Conservation (phyloP, 2,888 invertebrate genomes). For the Andrena haemorrhoa region DNA sequence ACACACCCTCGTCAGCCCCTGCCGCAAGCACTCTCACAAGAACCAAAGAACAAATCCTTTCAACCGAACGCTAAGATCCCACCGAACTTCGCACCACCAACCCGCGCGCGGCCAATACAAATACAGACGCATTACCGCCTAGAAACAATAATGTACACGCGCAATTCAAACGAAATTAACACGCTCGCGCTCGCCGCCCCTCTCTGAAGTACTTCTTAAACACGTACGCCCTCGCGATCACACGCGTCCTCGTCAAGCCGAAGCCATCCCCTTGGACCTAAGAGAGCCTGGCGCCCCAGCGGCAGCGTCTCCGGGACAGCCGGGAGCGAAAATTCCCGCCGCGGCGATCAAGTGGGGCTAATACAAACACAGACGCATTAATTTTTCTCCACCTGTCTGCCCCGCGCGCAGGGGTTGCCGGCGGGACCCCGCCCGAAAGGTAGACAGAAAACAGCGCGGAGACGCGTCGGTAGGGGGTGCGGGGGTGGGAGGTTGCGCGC, state of each 20-base stretch:
- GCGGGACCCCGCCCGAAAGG: constrained; percentile 58
- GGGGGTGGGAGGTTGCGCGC: constrained; percentile 11
- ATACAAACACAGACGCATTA: constrained; percentile 49
- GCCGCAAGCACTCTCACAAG: neutral
- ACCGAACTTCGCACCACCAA: too few relatives aligned
- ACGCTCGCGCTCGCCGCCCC: too few relatives aligned
- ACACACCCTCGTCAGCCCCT: neutral
- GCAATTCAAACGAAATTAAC: too few relatives aligned
- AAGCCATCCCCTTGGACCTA: neutral
- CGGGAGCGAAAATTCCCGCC: neutral
- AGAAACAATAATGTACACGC: too few relatives aligned
- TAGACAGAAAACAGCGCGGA: constrained; percentile 40
- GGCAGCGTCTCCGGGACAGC: neutral
- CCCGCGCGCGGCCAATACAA: too few relatives aligned
- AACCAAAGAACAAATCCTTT: neutral
- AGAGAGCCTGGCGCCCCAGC: neutral
- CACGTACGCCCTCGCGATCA: too few relatives aligned
- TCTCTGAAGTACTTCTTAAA: too few relatives aligned
- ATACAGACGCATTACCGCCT: too few relatives aligned
- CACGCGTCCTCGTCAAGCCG: neutral
- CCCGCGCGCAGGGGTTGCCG: constrained; percentile 38
- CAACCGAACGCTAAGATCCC: neutral
- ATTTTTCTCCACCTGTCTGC: constrained; percentile 41
- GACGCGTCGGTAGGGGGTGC: constrained; percentile 15
- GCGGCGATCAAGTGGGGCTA: neutral